These are phyloP conservation scores for Rhodinocichla rosea DNA, from an alignment of 2,113 vertebrate species.

Conservation along the genomic window DNA sequence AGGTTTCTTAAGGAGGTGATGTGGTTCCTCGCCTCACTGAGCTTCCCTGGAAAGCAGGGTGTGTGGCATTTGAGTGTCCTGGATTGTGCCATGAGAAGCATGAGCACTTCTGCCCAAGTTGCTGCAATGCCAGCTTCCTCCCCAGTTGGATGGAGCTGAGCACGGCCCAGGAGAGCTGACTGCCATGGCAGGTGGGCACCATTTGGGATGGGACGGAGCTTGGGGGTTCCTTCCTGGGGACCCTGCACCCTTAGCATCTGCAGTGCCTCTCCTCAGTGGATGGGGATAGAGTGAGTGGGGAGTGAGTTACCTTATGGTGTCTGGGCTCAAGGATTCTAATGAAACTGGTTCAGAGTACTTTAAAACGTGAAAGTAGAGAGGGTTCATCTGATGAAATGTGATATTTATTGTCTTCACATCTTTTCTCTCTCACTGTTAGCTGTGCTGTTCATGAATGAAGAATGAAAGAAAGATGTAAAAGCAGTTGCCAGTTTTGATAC, in stretches of 20 bases:
- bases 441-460: constrained; percentile 24
- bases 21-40: not conserved
- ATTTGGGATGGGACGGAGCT: not conserved
- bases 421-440: not conserved
- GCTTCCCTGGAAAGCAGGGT: not conserved
- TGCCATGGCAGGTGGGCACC: not conserved
- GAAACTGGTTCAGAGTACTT: not conserved
- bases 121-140: not conserved
- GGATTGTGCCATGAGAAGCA: not conserved
- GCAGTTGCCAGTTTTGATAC: constrained; percentile 12
- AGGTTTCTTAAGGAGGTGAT: not conserved
- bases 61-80: not conserved
- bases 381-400: not conserved
- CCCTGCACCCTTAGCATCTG: not conserved
- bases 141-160: rapidly evolving
- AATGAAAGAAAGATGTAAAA: not conserved
- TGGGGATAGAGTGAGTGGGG: not conserved
- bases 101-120: not conserved
- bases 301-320: not conserved
- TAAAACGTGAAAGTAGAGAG: not conserved
- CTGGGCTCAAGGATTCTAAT: not conserved
- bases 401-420: not conserved
- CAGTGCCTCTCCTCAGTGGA: not conserved
- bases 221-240: rapidly evolving
- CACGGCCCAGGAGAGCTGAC: not conserved